Base-by-base conservation (phyloP, 2,888 invertebrate genomes). In the Meiosimyza platycephala region DNA sequence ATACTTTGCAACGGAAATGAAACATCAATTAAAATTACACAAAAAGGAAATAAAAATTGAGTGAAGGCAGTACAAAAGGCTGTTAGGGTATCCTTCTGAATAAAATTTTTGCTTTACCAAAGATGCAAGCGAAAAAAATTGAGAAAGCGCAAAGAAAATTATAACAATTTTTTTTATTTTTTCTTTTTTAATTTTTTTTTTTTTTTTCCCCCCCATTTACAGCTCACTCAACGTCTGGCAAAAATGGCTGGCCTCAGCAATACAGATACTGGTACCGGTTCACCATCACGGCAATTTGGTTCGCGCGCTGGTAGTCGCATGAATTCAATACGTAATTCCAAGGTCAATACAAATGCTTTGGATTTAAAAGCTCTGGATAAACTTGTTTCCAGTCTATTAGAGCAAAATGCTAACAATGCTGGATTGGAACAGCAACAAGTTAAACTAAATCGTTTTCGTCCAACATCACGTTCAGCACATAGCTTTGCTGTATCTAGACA, bases 311-410 rank as follows among this genome's bases (percentile, higher is more conserved):
- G 81, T 62, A 83, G 84, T 68, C 83, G 82, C 33, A 80, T 85
- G 78, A 84, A 84, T 50, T 83, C 84, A 1, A 83, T 78, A 73
- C 84, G 79, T 76, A 88, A 80, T 70, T 87, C 90, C 0, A 89
- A 88, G 77, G 80, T 88, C 11, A 90, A 90, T 74, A 83, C 83
- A 52, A 40, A 40, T 40, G 40, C 40, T 7, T 2, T 59, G 47
- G 92, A 93, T 78, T 89, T 92, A 51, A 91, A 89, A 47, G 89
- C 90, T 2, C 84, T 92, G 64, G 93, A 93, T 80, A 90, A 91
- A 81, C 87, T 92, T 22, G 88, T 93, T 13, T 90, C 90, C 33
- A 90, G 90, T 48, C 85, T 93, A 16, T 83, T 93, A 18, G 90
- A 90, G 50, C 86, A 89, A 74, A 84, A 84, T 60, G 6, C 79